Conservation (phyloP, 2,797 vertebrate species). For the Heliangelus exortis region DNA sequence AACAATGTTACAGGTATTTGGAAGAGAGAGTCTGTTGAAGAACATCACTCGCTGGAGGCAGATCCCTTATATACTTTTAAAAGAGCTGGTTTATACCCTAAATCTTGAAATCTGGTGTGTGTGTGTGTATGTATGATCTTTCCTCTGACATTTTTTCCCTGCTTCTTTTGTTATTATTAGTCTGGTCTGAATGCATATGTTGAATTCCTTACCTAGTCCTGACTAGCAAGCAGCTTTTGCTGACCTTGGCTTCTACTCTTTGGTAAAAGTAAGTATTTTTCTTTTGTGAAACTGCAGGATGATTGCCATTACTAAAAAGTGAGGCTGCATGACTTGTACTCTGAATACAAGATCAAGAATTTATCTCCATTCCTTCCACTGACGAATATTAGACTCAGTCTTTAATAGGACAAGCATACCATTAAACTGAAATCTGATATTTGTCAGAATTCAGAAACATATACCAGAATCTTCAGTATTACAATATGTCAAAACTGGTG, state of each 20-base stretch:
- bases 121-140: background rate
- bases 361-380: background rate
- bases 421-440: background rate
- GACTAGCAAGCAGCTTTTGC: background rate
- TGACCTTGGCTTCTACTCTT: background rate
- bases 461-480: background rate
- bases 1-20: background rate
- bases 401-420: background rate
- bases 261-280: background rate
- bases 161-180: background rate
- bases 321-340: background rate
- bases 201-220: background rate
- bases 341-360: background rate
- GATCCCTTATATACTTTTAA: background rate
- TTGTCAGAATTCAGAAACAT: background rate
- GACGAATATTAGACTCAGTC: background rate
- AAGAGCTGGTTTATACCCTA: background rate
- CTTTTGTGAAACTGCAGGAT: background rate
- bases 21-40: background rate
- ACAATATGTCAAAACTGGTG: too few species aligned
- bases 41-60: background rate
- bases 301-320: background rate
- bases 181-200: background rate
- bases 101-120: background rate
- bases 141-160: background rate